Evolutionary conservation across 2,797 vertebrate genomes (phyloP).

Genomic region (Adrianichthys oophorus): DNA sequence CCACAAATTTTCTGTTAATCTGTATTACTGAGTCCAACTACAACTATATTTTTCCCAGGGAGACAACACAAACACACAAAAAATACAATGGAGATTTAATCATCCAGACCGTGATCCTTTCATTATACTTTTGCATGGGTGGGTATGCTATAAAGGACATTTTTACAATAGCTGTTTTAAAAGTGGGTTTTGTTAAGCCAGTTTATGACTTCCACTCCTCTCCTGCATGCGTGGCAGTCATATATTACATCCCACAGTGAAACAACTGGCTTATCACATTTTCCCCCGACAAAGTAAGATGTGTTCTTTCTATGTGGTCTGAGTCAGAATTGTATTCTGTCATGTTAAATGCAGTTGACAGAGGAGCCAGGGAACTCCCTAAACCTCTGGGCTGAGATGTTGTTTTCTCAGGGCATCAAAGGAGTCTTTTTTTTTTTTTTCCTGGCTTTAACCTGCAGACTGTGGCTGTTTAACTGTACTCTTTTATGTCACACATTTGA

Average conservation of each 20-base stretch:
- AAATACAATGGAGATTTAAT: not conserved
- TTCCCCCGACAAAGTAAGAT: constrained; percentile 68
- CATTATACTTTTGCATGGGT: not conserved
- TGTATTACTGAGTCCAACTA: not conserved
- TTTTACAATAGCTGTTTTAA: not conserved
- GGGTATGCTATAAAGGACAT: not conserved
- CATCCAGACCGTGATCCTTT: not conserved
- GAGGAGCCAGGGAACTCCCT: constrained; percentile 76
- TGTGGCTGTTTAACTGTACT: constrained; percentile 35
- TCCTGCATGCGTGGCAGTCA: constrained; percentile 56
- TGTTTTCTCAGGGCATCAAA: constrained; percentile 68
- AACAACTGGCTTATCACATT: constrained; percentile 69
- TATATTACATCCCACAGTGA: constrained; percentile 45
- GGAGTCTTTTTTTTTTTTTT: constrained; percentile 43
- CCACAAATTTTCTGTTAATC: not conserved
- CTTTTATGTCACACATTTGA: constrained; percentile 43
- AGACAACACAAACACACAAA: constrained; percentile 1
- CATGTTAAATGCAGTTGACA: constrained; percentile 79
- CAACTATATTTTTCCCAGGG: no score
- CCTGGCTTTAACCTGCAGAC: constrained; percentile 46
- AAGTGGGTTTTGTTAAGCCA: constrained; percentile 16
- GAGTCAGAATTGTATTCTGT: constrained; percentile 74
- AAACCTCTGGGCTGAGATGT: constrained; percentile 74
- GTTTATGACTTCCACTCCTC: constrained; percentile 24
- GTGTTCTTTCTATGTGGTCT: constrained; percentile 70